A percentile compares a stretch with the other conserved stretches of the same genome.
phyloP scores from a whole-genome alignment of 2,113 vertebrate species.

The Chaetodon auriga region DNA sequence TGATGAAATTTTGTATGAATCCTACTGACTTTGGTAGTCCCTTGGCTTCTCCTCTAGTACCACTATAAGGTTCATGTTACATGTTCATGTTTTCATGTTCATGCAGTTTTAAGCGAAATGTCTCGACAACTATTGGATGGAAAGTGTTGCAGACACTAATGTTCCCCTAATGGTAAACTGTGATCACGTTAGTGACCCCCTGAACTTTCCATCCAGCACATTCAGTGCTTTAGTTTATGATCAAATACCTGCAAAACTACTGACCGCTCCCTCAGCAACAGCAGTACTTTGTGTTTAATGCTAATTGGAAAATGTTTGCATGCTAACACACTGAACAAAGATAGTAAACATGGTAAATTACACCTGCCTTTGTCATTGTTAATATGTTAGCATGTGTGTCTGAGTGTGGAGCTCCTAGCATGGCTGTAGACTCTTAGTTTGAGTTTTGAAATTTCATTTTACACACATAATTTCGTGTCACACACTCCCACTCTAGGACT shows the following conservation, averaged over 20 bases:
- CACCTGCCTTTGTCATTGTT: neutral
- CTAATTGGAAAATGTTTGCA: neutral
- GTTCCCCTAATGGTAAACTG: neutral
- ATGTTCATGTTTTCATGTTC: too few species aligned
- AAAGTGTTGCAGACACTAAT: too few species aligned
- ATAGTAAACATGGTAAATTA: neutral
- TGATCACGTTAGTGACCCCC: too few species aligned
- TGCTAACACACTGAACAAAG: neutral
- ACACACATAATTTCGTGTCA: neutral
- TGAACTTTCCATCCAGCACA: neutral
- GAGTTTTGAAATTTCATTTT: neutral
- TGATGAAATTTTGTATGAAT: neutral
- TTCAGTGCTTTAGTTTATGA: neutral
- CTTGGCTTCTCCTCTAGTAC: neutral
- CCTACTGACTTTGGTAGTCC: neutral
- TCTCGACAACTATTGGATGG: neutral
- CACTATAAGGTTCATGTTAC: neutral
- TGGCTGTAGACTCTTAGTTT: too few species aligned
- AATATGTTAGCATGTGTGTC: neutral
- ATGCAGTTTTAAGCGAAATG: neutral
- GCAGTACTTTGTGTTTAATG: neutral
- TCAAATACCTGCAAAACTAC: neutral
- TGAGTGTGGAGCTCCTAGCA: too few species aligned
- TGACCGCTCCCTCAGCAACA: neutral
- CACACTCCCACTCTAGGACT: conserved; percentile 81